Evolutionary conservation across 2,888 invertebrate species (phyloP).

Genomic region (Drosophila macrospina): DNA sequence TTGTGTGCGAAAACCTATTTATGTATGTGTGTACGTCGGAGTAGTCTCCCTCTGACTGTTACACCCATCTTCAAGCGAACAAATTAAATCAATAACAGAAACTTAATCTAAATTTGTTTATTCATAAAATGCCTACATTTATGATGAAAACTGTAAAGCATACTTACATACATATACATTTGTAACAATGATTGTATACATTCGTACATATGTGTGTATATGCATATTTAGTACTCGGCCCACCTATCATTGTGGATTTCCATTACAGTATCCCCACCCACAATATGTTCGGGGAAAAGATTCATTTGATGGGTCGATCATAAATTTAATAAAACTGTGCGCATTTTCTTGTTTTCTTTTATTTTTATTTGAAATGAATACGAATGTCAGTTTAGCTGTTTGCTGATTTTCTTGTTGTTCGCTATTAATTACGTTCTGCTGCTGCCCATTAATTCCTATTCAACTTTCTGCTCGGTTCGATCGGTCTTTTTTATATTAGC

Average conservation of each 20-base stretch:
- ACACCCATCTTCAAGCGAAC: constrained; percentile 1
- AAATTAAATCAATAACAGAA: constrained; percentile 7
- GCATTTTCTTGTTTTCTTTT: constrained; percentile 56
- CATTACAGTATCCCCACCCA: background rate
- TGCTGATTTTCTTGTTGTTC: constrained; percentile 52
- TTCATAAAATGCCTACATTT: constrained; percentile 4
- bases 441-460: constrained; percentile 45
- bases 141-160: background rate
- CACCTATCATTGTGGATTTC: background rate
- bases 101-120: constrained; percentile 14
- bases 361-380: constrained; percentile 82
- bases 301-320: constrained; percentile 5
- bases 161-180: background rate
- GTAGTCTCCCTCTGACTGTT: background rate
- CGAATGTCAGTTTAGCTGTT: constrained; percentile 77
- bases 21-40: background rate
- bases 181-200: background rate
- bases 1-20: background rate
- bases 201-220: background rate
- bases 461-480: constrained; percentile 44
- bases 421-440: constrained; percentile 57
- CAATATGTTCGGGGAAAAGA: background rate
- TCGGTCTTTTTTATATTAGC: background rate
- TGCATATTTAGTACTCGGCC: background rate
- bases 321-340: constrained; percentile 34